Evolutionary conservation across 2,113 vertebrate genomes (phyloP), one percentile per base, ranked within the genome.

Genomic region (Notiomystis cincta): DNA sequence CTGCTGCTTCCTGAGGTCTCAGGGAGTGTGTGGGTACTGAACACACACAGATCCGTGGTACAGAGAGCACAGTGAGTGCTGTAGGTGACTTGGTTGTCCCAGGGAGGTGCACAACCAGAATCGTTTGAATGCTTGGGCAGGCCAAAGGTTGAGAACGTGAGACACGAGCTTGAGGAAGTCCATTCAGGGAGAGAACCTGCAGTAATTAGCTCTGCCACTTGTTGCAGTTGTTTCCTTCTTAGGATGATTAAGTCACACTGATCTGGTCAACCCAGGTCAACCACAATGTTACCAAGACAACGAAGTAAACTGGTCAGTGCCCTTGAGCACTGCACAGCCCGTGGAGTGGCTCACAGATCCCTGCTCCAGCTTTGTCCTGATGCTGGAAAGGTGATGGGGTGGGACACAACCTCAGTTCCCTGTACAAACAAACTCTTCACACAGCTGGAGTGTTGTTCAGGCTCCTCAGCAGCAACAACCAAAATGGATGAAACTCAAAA

Each of bases 201-300:
- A 5, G 40, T 69, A 88, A 88, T 89, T 70, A 92, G 11, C 60
- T 90, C 56, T 9, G 8, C 67, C 51, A 48, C 65, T 93, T 81
- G 65, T 81, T 95, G 86, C 83, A 75, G 12, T 86, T 83, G 51
- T 94, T 93, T 97, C 73, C 95, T 89, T 91, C 90, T 92, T 76
- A 31, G 57, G 65, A 37, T 62, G 72, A 62, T 90, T 58, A 60
- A 89, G 80, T 92, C 86, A 80, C 58, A 13, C 56, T 70, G 83
- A 60, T 84, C 82, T 73, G 83, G 67, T 84, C 73, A 82, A 4
- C 37, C 48, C 6, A 6, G 75, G 79, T 70, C 89, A 87, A 31
- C 69, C 65, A 38, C 84, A 44, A 5, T 4, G 67, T 93, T 81
- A 13, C 75, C 51, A 75, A 15, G 81, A 64, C 81, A 66, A 62